A percentile compares a stretch with the other conserved stretches of the same genome.
Evolutionary conservation across 2,113 vertebrate species (phyloP).

Genomic region (Tricholaema leucomelas): DNA sequence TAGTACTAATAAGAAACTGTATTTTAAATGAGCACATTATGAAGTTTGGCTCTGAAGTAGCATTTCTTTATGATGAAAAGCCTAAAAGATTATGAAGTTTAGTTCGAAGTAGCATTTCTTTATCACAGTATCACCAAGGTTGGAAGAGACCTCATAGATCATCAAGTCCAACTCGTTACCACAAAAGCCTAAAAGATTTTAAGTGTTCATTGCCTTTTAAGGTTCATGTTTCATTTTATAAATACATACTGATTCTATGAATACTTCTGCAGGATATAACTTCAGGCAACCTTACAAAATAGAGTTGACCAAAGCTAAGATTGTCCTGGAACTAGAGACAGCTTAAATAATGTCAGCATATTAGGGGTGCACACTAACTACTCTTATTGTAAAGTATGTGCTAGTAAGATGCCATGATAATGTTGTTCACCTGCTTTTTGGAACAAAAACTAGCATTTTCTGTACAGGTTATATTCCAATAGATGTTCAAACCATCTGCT

Average conservation of each 20-base stretch:
- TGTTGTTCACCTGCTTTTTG: neutral
- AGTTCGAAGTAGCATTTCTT: no score
- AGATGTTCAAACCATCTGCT: neutral
- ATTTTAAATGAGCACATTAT: neutral
- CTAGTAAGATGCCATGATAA: neutral
- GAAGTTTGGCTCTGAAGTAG: neutral
- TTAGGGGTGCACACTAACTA: neutral
- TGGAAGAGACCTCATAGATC: no score
- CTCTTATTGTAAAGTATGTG: neutral
- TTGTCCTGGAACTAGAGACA: neutral
- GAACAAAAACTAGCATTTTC: neutral
- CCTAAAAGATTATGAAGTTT: neutral
- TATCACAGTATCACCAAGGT: no score
- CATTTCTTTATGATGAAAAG: neutral
- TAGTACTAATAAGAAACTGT: neutral
- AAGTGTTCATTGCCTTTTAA: neutral
- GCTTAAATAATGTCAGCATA: neutral
- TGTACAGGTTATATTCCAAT: neutral
- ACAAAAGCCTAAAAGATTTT: neutral
- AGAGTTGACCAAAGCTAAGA: neutral
- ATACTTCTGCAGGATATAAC: neutral
- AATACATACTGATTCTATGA: neutral
- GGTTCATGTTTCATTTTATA: neutral
- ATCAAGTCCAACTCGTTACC: no score
- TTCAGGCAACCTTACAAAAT: neutral